Conservation (phyloP, 2,797 vertebrate species). For the Phalloptychus januarius region DNA sequence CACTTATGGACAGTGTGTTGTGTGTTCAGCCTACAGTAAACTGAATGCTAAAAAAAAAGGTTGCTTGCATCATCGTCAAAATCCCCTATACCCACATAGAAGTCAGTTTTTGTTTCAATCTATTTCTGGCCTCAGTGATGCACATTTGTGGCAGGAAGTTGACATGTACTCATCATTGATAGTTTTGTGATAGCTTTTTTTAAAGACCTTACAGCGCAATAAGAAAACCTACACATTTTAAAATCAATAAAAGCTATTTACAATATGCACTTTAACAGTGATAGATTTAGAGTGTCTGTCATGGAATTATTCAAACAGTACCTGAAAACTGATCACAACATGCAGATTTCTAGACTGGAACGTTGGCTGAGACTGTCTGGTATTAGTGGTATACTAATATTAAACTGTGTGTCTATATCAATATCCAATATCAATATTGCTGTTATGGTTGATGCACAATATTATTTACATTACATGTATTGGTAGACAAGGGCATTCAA, state of each 20-base stretch:
- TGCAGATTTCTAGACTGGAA: not conserved
- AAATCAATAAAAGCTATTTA: not conserved
- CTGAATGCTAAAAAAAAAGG: not conserved
- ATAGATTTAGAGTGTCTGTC: not conserved
- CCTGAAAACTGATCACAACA: not conserved
- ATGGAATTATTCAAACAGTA: not conserved
- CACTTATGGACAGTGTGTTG: not conserved
- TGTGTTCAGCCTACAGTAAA: not conserved
- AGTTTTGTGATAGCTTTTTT: not conserved
- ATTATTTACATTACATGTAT: not conserved
- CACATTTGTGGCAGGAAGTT: not conserved
- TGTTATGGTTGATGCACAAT: not conserved
- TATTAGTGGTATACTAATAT: not conserved
- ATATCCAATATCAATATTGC: not conserved
- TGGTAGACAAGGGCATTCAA: not conserved
- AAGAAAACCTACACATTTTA: not conserved
- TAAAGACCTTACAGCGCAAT: not conserved
- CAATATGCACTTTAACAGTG: not conserved
- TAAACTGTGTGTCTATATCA: not conserved
- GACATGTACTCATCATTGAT: no score
- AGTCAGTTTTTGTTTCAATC: not conserved
- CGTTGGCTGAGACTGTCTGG: not conserved
- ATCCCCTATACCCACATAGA: not conserved
- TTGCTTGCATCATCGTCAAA: slow-evolving; percentile 3
- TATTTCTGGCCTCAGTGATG: not conserved